A percentile compares a stretch with the other conserved stretches of the same genome.
phyloP scores from a whole-genome alignment of 2,113 vertebrate genomes.

The Oophaga pumilio region DNA sequence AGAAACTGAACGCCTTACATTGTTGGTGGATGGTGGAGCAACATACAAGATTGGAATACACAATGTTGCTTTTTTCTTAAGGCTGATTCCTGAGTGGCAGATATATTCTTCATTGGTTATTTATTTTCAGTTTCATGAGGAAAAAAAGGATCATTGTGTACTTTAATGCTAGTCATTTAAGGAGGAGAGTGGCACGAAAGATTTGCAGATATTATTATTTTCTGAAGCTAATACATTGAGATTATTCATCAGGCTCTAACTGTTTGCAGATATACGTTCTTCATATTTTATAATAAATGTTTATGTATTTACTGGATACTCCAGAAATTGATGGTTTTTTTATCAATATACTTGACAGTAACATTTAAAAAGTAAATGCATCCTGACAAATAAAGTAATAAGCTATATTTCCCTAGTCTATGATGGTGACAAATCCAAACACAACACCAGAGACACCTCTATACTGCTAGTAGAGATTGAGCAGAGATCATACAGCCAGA shows the following conservation, averaged over 20 bases:
- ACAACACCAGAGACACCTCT: too few species aligned
- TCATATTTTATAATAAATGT: background rate
- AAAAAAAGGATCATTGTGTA: background rate
- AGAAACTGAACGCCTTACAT: slow-evolving; percentile 34
- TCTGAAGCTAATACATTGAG: background rate
- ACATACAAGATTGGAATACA: slow-evolving; percentile 29
- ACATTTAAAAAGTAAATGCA: background rate
- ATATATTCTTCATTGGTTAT: background rate
- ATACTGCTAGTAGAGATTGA: too few species aligned
- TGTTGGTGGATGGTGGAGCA: slow-evolving; percentile 16
- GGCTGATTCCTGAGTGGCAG: background rate
- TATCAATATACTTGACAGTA: background rate
- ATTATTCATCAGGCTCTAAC: background rate
- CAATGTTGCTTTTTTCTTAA: slow-evolving; percentile 8
- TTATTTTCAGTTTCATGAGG: background rate
- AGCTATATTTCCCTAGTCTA: background rate
- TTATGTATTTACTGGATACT: background rate
- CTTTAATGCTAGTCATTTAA: slow-evolving; percentile 5
- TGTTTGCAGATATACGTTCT: background rate
- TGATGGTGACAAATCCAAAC: background rate
- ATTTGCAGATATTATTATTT: background rate
- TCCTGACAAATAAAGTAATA: background rate
- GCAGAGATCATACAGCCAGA: too few species aligned
- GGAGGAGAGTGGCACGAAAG: background rate
- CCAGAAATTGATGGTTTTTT: too few species aligned